Base-by-base conservation (phyloP, 2,797 vertebrate genomes). In the Lacerta agilis region DNA sequence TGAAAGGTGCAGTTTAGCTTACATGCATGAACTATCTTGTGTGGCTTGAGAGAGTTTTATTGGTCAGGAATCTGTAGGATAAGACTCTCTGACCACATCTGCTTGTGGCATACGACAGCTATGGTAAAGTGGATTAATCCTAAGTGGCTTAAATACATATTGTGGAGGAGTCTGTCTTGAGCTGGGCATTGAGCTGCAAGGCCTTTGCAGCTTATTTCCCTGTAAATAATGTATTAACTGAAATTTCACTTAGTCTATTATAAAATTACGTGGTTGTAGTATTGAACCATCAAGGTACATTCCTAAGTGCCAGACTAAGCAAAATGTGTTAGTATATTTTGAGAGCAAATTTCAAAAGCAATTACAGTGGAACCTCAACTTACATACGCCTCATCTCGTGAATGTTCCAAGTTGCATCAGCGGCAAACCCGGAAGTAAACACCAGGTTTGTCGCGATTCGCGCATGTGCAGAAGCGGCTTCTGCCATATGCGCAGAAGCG, bases 121-220 rank as follows among this genome's bases (percentile, higher is more conserved):
- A 49, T 87, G 69, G 61, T 82, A 82, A 87, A 38, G 79, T 87
- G 55, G 67, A 87, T 87, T 87, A 81, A 87, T 82, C 58, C 5
- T 82, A 87, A 82, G 79, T 75, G 58, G 79, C 58, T 82, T 82
- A 87, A 87, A 27, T 86, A 25, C 9, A 73, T 73, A 18, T 49
- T 61, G 36, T 82, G 58, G 55, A 33, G 15, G 58, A 66, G 73
- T 82, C 55, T 66, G 71, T 25, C 38, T 67, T 82, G n/a, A 87
- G 29, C 29, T 36, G 29, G 29, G 29, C 61, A 45, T 76, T n/a
- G n/a, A n/a, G n/a, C n/a, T n/a, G n/a, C 29, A 75, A 2, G 38
- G 5, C 43, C 38, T 66, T 43, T 10, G 6, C 29, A 66, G 25
- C 43, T 69, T 38, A 4, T 33, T 73, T 38, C 10, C 29, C 79